A percentile compares a stretch with the other conserved stretches of the same genome.
Conservation (phyloP, 53 echinoderm and acorn worm genomes). For the Henricia sp. region DNA sequence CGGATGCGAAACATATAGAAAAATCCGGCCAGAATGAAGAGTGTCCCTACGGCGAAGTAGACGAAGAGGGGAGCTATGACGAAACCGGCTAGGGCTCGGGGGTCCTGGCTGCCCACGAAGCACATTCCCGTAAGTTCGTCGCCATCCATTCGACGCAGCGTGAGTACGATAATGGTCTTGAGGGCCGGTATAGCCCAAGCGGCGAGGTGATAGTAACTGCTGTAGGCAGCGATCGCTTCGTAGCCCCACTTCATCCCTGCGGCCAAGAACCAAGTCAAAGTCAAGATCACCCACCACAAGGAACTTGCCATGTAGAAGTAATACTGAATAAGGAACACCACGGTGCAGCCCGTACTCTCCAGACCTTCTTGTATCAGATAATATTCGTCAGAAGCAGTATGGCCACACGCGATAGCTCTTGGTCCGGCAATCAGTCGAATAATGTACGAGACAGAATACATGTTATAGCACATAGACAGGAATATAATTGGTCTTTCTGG, state of each 20-base stretch:
- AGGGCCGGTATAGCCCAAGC: constrained; percentile 97
- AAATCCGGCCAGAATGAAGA: constrained; percentile 92
- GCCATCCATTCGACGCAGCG: constrained; percentile 87
- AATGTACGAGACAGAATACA: constrained; percentile 92
- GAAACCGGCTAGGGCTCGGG: constrained; percentile 74
- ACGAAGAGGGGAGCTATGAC: constrained; percentile 90
- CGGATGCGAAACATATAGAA: constrained; percentile 93
- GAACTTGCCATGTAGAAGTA: constrained; percentile 99
- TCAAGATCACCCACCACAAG: constrained; percentile 98
- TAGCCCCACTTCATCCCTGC: constrained; percentile 99
- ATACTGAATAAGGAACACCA: constrained; percentile 96
- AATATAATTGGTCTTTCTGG: constrained; percentile 98
- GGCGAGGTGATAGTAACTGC: constrained; percentile 94
- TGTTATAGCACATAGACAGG: constrained; percentile 94
- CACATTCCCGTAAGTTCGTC: constrained; percentile 98
- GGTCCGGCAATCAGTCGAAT: constrained; percentile 83
- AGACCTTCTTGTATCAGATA: constrained; percentile 92
- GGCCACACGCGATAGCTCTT: constrained; percentile 84
- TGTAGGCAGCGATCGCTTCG: constrained; percentile 97
- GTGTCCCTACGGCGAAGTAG: constrained; percentile 91
- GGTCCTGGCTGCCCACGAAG: constrained; percentile 94
- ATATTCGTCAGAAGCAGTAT: constrained; percentile 62
- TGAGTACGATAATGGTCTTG: constrained; percentile 84
- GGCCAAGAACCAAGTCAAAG: constrained; percentile 94
- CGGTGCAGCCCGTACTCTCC: constrained; percentile 95